Evolutionary conservation across 2,113 vertebrate genomes (phyloP).

Genomic region (Synchiropus splendidus): DNA sequence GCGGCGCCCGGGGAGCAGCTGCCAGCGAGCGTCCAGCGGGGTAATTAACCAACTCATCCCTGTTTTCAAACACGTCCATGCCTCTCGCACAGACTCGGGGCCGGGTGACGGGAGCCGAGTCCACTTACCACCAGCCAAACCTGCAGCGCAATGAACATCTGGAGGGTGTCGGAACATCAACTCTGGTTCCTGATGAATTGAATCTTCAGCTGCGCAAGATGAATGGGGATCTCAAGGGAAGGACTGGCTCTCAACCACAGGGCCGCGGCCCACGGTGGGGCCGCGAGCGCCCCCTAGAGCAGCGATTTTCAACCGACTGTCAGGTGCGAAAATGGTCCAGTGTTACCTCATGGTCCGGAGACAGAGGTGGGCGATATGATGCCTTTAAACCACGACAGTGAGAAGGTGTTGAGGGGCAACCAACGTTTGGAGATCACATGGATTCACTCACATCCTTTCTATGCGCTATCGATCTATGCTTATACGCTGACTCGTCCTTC

Average conservation of each 20-base stretch:
- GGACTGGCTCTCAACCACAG: constrained; percentile 1
- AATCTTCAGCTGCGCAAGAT: constrained; percentile 37
- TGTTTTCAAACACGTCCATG: constrained; percentile 3
- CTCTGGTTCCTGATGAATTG: constrained; percentile 35
- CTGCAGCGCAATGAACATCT: constrained; percentile 27
- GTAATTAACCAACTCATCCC: constrained; percentile 45
- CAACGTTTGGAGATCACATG: no score
- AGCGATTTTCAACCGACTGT: no score
- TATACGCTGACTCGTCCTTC: no score
- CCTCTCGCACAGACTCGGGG: constrained; percentile 4
- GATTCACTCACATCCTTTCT: no score
- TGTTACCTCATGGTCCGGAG: no score
- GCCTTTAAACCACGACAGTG: no score
- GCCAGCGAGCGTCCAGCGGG: constrained; percentile 17
- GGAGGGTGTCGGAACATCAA: constrained; percentile 21
- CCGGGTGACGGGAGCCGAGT: constrained; percentile 8
- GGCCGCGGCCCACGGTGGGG: no score
- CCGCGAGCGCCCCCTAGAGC: no score
- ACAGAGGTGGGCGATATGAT: no score
- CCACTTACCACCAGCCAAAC: constrained; percentile 33
- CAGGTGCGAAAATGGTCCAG: no score
- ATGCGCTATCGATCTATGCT: no score
- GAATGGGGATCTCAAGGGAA: constrained; percentile 54
- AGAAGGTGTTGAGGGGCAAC: no score
- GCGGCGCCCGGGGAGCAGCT: constrained; percentile 12